Evolutionary conservation across 1,140 invertebrate species (phyloP).

Genomic region (Psilanteris sp.): DNA sequence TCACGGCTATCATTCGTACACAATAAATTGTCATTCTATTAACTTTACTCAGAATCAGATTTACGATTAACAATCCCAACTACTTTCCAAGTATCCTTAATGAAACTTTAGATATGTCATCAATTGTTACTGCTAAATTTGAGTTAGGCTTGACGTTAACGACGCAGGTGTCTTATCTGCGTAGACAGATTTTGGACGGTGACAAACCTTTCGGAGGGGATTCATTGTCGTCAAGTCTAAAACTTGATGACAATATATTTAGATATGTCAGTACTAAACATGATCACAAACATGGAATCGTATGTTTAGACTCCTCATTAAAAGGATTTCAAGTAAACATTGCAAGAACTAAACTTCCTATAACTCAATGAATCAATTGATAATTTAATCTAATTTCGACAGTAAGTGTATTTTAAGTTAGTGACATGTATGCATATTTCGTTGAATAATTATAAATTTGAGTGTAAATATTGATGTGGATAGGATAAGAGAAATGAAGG

Average conservation of each 20-base stretch:
- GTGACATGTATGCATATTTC: constrained; percentile 21
- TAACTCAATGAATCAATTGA: no score
- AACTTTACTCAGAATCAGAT: constrained; percentile 6
- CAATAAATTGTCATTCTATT: constrained; percentile 10
- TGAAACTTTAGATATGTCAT: constrained; percentile 4
- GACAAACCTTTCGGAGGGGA: constrained; percentile 19
- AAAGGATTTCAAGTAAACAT: no score
- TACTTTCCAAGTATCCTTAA: background rate
- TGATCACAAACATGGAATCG: constrained; percentile 40
- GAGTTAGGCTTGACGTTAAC: constrained; percentile 71
- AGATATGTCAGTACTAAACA: constrained; percentile 35
- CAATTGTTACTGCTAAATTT: constrained; percentile 62
- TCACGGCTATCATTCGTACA: constrained; percentile 1
- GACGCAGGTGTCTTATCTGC: constrained; percentile 63
- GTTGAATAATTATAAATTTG: constrained; percentile 21
- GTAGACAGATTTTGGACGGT: constrained; percentile 62
- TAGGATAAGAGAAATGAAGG: constrained; percentile 54
- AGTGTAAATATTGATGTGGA: constrained; percentile 56
- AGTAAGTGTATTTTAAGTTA: no score
- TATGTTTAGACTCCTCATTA: no score
- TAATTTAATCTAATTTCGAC: no score
- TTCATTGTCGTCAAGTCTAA: no score
- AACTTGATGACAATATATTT: constrained; percentile 64
- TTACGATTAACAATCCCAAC: background rate
- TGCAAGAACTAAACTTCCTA: no score